phyloP scores from a whole-genome alignment of 2,113 vertebrate species.

The Eidolon helvum region DNA sequence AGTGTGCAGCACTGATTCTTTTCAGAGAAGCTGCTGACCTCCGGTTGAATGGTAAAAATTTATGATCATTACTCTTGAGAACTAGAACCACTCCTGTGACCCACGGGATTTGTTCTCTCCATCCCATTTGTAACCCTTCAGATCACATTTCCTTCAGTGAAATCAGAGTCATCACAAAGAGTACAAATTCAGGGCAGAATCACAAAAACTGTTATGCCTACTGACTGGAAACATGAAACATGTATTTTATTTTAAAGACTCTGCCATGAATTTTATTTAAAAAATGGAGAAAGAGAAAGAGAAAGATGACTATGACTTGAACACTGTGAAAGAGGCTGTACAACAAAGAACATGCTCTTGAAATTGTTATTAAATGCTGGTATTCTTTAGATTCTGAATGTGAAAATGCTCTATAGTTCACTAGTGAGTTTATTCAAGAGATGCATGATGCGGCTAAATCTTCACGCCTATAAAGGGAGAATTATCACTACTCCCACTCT shows the following conservation, averaged over 20 bases:
- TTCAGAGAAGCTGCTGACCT: conserved; percentile 9
- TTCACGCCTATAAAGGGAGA: neutral
- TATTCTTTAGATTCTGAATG: neutral
- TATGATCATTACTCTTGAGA: neutral
- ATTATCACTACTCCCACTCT: neutral
- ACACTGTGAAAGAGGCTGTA: neutral
- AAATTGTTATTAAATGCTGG: neutral
- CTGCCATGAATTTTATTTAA: neutral
- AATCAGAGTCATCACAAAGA: conserved; percentile 11
- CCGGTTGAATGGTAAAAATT: neutral
- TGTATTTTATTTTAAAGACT: conserved; percentile 38
- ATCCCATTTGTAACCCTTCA: neutral
- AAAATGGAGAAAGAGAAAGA: neutral
- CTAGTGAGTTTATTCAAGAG: neutral
- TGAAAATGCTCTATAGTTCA: neutral
- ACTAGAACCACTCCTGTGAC: neutral
- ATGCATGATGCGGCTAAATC: neutral
- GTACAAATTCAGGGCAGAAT: neutral
- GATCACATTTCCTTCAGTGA: conserved; percentile 18
- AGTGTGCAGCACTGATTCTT: neutral
- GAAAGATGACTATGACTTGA: neutral
- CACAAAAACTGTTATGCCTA: neutral
- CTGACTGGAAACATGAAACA: neutral
- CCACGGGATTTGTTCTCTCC: neutral
- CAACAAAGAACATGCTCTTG: neutral